A percentile compares a stretch with the other conserved stretches of the same genome.
phyloP scores from a whole-genome alignment of 2,888 invertebrate genomes.

The Bedellia somnulentella region DNA sequence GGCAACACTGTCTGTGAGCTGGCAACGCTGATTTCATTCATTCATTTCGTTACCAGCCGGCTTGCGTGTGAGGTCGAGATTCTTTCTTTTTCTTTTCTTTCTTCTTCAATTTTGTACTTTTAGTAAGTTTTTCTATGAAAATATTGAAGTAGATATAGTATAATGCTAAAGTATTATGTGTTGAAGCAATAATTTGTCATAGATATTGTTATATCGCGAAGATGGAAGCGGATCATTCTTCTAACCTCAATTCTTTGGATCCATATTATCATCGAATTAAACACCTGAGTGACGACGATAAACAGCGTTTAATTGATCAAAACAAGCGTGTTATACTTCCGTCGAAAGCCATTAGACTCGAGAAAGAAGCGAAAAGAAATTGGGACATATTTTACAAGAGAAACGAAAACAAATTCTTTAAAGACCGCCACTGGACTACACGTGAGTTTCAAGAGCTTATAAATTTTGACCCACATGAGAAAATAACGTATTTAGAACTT shows the following conservation, averaged over 20 bases:
- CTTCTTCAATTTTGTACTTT: too few relatives aligned
- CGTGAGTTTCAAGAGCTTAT: conserved; percentile 88
- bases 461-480: conserved; percentile 50
- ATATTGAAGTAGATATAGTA: too few relatives aligned
- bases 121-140: too few relatives aligned
- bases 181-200: too few relatives aligned
- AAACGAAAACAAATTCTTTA: conserved; percentile 91
- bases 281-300: conserved; percentile 62
- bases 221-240: conserved; percentile 4
- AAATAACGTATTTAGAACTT: conserved; percentile 73
- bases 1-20: too few relatives aligned
- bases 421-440: conserved; percentile 95
- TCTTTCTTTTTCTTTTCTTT: too few relatives aligned
- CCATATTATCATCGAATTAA: conserved; percentile 53
- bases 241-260: too few relatives aligned
- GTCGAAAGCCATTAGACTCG: conserved; percentile 75
- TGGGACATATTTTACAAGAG: conserved; percentile 98
- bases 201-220: too few relatives aligned
- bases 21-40: too few relatives aligned
- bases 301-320: conserved; percentile 65
- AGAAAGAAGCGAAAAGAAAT: conserved; percentile 80
- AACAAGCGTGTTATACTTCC: conserved; percentile 61
- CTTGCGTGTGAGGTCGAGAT: too few relatives aligned
- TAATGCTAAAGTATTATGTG: too few relatives aligned
- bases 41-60: too few relatives aligned